Base-by-base conservation (phyloP, 2,113 vertebrate species). In the Oncorhynchus masou region DNA sequence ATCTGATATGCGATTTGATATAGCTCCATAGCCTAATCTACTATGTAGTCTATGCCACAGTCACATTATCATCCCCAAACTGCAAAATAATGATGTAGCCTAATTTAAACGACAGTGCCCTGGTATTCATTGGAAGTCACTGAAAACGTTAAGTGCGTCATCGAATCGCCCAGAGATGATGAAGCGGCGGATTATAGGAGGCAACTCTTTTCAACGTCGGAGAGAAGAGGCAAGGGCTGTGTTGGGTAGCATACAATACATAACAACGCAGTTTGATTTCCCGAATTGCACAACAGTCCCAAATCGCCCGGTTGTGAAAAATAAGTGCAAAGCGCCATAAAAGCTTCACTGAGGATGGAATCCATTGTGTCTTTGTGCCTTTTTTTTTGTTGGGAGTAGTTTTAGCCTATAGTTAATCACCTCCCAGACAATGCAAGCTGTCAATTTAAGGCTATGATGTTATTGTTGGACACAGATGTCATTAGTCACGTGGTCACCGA, bases 341-440 rank as follows among this genome's bases (percentile, higher is more conserved):
- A 67, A 54, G 12, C 51, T 16, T 19, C 25, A 67, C 19, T 3
- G 20, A 4, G 66, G 13, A 27, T 68, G 8, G 8, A 31, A 9
- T 15, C 15, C 16, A 29, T 27, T 6, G 5, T 29, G 20, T 34
- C 66, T n/a, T 68, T 34, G 66, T 15, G 19, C 9, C 27, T 8
- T 6, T 15, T 31, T 27, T 5, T 29, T 67, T 19, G 27, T 67
- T 4, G 31, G 67, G 31, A 31, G 20, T 31, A 19, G 68, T 45
- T 34, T 31, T 27, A 45, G 9, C 39, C 39, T 11, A 24, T 25
- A 71, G 73, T 79, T 89, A 87, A 88, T 85, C 84, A 80, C 74
- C 8, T 45, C 65, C 51, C 54, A 84, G 79, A 87, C 85, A 79
- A 86, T 74, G 25, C 75, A 83, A 89, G 75, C 86, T 89, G 85